Evolutionary conservation across 1,140 invertebrate species (phyloP).

Genomic region (Bombyx mandarina): DNA sequence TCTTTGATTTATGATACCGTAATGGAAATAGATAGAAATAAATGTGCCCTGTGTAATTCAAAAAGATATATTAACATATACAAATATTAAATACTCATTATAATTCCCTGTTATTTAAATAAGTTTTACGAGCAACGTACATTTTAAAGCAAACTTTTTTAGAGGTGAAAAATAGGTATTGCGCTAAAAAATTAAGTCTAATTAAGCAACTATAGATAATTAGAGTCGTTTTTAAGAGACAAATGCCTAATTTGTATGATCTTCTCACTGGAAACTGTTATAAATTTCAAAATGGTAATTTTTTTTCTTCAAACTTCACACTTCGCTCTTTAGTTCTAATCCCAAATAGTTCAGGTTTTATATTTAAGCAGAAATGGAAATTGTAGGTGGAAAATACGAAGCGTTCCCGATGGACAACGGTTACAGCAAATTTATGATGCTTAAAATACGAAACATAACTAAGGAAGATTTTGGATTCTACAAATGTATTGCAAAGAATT

Average conservation of each 20-base stretch:
- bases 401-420: constrained; percentile 70
- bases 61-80: too few relatives aligned
- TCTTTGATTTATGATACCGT: constrained; percentile 64
- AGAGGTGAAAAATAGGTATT: too few relatives aligned
- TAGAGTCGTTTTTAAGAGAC: too few relatives aligned
- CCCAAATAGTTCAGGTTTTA: constrained; percentile 38
- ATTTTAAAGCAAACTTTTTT: too few relatives aligned
- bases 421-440: constrained; percentile 73
- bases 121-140: too few relatives aligned
- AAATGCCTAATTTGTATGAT: too few relatives aligned
- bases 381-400: constrained; percentile 73
- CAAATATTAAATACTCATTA: too few relatives aligned
- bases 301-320: background rate
- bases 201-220: background rate
- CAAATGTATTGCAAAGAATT: constrained; percentile 74
- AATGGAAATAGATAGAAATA: constrained; percentile 50
- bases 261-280: too few relatives aligned
- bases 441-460: constrained; percentile 69
- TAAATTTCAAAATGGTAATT: too few relatives aligned
- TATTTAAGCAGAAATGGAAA: constrained; percentile 72
- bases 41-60: too few relatives aligned
- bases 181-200: background rate
- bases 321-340: background rate
- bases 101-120: too few relatives aligned
- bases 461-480: constrained; percentile 73